A percentile compares a stretch with the other conserved stretches of the same genome.
These are phyloP conservation scores for Artibeus lituratus DNA, from an alignment of 2,797 vertebrate genomes.

Conservation along the genomic window DNA sequence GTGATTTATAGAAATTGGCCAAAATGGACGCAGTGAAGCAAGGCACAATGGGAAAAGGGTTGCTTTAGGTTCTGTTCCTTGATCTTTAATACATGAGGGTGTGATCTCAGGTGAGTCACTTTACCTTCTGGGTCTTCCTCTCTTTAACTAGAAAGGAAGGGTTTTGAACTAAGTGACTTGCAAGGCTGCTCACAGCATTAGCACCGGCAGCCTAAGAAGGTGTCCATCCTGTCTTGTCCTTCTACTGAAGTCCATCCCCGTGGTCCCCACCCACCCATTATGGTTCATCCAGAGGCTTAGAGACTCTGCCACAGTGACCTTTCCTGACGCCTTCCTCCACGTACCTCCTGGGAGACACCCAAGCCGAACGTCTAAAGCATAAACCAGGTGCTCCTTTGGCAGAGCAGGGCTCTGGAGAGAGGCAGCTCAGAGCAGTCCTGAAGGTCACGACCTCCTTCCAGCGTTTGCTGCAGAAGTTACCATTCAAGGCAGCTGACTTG, in stretches of 20 bases:
- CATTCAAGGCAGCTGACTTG: background rate
- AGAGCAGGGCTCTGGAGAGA: background rate
- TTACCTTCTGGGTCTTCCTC: background rate
- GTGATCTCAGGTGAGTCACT: background rate
- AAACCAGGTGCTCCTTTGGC: background rate
- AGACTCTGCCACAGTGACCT: background rate
- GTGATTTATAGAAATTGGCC: background rate
- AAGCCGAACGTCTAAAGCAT: background rate
- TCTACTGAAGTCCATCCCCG: background rate
- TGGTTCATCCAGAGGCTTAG: background rate
- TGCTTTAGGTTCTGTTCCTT: background rate
- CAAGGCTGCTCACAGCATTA: background rate
- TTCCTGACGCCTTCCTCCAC: background rate
- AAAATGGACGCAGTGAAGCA: background rate
- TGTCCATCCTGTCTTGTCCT: background rate
- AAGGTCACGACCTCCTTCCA: background rate
- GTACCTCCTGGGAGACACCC: background rate
- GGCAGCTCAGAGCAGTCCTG: background rate
- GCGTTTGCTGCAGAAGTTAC: background rate
- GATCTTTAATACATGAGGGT: background rate
- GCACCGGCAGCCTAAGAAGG: background rate
- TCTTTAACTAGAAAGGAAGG: background rate
- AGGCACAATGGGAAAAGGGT: background rate
- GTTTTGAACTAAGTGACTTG: background rate
- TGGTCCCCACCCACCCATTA: background rate